These are phyloP conservation scores for Epinotia nisella DNA, from an alignment of 2,888 invertebrate genomes.

Conservation along the genomic window DNA sequence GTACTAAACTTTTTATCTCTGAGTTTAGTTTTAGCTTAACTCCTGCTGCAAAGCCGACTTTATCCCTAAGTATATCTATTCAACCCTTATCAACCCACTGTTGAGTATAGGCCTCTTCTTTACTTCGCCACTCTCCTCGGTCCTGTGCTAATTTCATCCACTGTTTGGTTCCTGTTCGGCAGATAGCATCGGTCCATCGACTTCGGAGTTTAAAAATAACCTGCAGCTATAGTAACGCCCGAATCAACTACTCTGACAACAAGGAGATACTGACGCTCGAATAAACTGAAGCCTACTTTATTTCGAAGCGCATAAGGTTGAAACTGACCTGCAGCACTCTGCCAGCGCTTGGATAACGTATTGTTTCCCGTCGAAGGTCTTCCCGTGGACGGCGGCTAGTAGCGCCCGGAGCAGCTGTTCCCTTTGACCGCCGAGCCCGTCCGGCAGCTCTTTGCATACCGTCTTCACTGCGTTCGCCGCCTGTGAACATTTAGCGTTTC, in stretches of 20 bases:
- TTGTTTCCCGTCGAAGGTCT: constrained; percentile 96
- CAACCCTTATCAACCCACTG: no score
- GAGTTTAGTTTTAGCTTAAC: neutral
- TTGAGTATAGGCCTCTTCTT: no score
- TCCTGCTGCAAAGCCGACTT: neutral
- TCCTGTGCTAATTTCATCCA: no score
- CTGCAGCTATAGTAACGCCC: constrained; percentile 87
- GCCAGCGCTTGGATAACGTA: constrained; percentile 91
- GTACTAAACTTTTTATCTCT: no score
- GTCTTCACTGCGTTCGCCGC: constrained; percentile 93
- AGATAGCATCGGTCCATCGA: no score
- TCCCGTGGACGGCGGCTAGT: constrained; percentile 89
- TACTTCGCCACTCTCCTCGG: no score
- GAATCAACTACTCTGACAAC: constrained; percentile 86
- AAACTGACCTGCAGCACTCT: constrained; percentile 89
- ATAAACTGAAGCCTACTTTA: neutral
- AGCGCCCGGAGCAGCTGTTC: constrained; percentile 87
- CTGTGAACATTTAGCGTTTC: no score
- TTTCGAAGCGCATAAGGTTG: neutral
- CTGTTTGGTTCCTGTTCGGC: no score
- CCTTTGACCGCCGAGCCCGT: constrained; percentile 86
- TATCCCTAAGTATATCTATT: no score
- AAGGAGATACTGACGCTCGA: no score
- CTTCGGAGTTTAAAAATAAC: no score
- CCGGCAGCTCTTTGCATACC: constrained; percentile 87